Percentiles rank a stretch among this genome's conserved stretches.
phyloP scores from a whole-genome alignment of 2,888 invertebrate genomes.

The Cephus pulcher region DNA sequence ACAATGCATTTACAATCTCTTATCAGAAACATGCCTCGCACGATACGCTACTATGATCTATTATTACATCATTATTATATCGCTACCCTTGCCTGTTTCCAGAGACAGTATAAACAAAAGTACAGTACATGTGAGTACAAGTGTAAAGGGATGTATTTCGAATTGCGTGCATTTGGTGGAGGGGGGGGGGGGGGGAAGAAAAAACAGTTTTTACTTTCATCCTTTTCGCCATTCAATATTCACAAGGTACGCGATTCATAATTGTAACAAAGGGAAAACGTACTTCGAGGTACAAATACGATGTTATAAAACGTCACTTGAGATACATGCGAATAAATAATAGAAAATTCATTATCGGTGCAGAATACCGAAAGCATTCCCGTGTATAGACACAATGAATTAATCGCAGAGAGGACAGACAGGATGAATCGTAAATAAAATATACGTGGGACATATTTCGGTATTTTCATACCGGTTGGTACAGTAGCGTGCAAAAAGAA shows the following conservation, averaged over 20 bases:
- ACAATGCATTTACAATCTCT: constrained; percentile 29
- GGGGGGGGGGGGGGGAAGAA: too few relatives aligned
- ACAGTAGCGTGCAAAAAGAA: background rate
- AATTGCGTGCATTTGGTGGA: background rate
- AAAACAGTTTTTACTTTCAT: background rate
- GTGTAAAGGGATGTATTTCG: background rate
- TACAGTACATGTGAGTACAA: background rate
- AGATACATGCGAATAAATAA: constrained; percentile 45
- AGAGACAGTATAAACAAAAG: background rate
- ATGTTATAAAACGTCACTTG: background rate
- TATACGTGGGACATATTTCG: background rate
- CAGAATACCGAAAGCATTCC: constrained; percentile 1
- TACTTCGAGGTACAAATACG: background rate
- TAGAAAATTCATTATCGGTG: constrained; percentile 44
- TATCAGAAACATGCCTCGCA: background rate
- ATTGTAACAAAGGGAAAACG: background rate
- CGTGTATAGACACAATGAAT: background rate
- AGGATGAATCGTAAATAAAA: background rate
- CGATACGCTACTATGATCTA: background rate
- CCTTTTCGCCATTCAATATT: background rate
- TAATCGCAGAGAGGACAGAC: background rate
- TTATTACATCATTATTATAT: background rate
- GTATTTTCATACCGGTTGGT: background rate
- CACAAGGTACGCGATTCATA: background rate
- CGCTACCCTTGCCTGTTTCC: background rate